Base-by-base conservation (phyloP, 2,888 invertebrate species). In the Calephelis perditalis region DNA sequence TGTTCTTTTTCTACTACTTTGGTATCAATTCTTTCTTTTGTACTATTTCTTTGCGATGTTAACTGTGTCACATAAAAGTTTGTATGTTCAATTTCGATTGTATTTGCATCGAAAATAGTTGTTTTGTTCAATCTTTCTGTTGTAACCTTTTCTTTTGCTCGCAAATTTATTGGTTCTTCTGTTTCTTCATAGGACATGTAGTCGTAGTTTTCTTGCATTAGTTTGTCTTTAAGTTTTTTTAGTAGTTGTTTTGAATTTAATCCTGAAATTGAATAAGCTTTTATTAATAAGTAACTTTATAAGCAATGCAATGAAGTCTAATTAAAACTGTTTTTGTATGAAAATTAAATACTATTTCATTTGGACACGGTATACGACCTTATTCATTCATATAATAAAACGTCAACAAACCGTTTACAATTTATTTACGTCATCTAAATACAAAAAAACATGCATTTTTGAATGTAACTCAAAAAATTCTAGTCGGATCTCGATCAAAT, bases 151-250 rank as follows among this genome's bases (percentile, higher is more conserved):
- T 8, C 55, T 8, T 10, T 56, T 59, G 62, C 46, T 11, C 58
- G 56, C 2, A 8, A 15, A n/a, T 2, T n/a, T 11, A 37, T 37
- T 7, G 61, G 49, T 26, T 61, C 61, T 43, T 11, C 10, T 12
- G 9, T 52, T 56, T 47, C 45, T 15, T 37, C 40, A 12, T 49
- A 56, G 1, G 15, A 61, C 63, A 68, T 63, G 63, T 83, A 83
- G 66, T 82, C 82, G 62, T 82, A 81, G 71, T 82, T 82, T 62
- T 81, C 70, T 3, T 65, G 60, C 74, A 78, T 79, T 36, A 82
- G 72, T 61, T 79, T 73, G 6, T 74, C 79, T 73, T 35, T 81
- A 63, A 8, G 60, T 58, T 58, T 63, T 59, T 5, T 40, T 3
- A 55, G 10, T n/a, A 55, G 7, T 12, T 49, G 49, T 9, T 15